These are phyloP conservation scores for Camponotus fellah DNA, from an alignment of 2,888 invertebrate species.

Conservation along the genomic window DNA sequence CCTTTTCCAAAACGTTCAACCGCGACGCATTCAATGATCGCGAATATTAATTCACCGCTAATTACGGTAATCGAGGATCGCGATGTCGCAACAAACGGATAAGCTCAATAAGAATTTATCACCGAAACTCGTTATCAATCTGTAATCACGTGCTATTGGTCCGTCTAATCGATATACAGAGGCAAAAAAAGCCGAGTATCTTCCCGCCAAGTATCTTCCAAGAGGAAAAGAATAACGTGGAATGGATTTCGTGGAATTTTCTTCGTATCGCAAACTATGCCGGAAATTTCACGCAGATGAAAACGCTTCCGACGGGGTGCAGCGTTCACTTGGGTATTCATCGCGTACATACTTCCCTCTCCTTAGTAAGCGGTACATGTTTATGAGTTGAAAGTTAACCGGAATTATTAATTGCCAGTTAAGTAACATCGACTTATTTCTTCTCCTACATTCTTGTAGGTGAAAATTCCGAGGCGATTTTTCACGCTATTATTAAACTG, in stretches of 20 bases:
- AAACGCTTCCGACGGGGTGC: slow-evolving; percentile 16
- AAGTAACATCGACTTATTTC: neutral
- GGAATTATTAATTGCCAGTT: neutral
- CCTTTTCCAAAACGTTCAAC: slow-evolving; percentile 49
- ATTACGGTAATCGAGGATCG: slow-evolving; percentile 52
- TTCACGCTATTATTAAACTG: neutral
- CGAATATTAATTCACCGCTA: slow-evolving; percentile 62
- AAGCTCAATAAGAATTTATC: slow-evolving; percentile 54
- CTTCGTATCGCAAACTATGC: slow-evolving; percentile 49
- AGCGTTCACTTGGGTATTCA: neutral
- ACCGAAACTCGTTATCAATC: neutral
- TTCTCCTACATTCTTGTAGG: neutral
- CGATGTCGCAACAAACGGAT: slow-evolving; percentile 34
- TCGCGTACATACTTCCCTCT: neutral
- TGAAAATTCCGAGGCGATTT: slow-evolving; percentile 2
- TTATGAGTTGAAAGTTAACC: slow-evolving; percentile 13
- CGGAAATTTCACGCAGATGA: slow-evolving; percentile 59
- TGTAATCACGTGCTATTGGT: neutral
- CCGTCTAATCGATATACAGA: neutral
- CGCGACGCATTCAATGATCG: slow-evolving; percentile 26
- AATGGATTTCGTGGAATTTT: slow-evolving; percentile 54
- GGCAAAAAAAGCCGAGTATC: neutral
- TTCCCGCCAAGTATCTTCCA: neutral
- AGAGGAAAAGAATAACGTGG: slow-evolving; percentile 31
- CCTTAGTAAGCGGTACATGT: neutral